Conservation (phyloP, 2,113 vertebrate genomes). For the Oncorhynchus nerka region DNA sequence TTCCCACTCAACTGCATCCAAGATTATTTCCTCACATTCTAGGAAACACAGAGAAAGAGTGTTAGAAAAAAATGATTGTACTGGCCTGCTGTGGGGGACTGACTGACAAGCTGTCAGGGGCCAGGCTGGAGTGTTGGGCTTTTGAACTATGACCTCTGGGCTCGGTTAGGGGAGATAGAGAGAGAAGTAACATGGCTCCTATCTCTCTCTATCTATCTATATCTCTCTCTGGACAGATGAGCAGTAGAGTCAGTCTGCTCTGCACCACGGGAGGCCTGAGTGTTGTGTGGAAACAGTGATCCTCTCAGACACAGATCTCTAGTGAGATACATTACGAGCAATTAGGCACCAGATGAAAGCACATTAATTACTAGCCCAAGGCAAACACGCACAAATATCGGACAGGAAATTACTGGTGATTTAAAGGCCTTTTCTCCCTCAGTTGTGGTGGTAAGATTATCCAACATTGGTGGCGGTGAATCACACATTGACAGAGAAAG, state of each 20-base stretch:
- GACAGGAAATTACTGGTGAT: conserved; percentile 49
- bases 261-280: conserved; percentile 12
- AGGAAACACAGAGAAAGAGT: neutral
- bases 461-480: conserved; percentile 1
- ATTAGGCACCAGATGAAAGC: conserved; percentile 68
- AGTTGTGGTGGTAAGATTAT: conserved; percentile 6
- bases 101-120: neutral
- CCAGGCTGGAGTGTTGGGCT: neutral
- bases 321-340: conserved; percentile 64
- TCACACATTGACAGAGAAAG: conserved; percentile 13
- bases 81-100: neutral
- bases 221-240: neutral
- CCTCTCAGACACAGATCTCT: conserved; percentile 50
- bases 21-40: neutral
- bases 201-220: neutral
- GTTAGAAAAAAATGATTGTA: neutral
- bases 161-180: neutral
- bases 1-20: conserved; percentile 9
- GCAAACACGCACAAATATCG: conserved; percentile 61
- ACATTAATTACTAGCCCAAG: conserved; percentile 65
- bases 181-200: no score
- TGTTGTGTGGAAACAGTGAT: conserved; percentile 4
- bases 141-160: conserved; percentile 23
- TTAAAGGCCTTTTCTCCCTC: conserved; percentile 33
- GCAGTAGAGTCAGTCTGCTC: neutral